phyloP scores from a whole-genome alignment of 2,113 vertebrate genomes.

The Bambusicola thoracicus region DNA sequence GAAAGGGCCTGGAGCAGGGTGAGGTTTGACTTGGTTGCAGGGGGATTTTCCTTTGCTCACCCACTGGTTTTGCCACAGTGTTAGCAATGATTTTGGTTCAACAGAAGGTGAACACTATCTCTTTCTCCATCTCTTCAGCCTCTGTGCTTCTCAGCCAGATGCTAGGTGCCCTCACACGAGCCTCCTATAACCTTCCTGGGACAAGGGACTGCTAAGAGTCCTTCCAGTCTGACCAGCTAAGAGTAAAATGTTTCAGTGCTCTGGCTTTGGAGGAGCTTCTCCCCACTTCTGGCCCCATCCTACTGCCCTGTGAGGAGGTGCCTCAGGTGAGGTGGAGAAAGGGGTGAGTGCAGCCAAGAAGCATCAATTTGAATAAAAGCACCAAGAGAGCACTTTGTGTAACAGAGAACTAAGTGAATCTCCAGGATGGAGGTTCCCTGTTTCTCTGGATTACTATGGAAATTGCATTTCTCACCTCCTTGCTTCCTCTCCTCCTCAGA shows the following conservation, averaged over 20 bases:
- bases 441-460: conserved; percentile 56
- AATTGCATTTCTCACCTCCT: conserved; percentile 9
- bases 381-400: background rate
- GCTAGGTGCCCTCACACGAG: background rate
- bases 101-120: conserved; percentile 65
- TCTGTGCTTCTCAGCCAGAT: background rate
- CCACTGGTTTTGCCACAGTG: conserved; percentile 6
- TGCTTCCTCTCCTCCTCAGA: background rate
- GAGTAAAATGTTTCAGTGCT: background rate
- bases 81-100: conserved; percentile 77
- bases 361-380: background rate
- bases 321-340: background rate
- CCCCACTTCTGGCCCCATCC: accelerated
- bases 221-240: no score
- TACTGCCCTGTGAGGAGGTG: accelerated
- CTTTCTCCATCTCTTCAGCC: conserved; percentile 19
- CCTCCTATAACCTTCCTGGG: background rate
- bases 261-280: background rate
- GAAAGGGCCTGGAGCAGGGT: background rate
- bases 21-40: background rate
- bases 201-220: background rate
- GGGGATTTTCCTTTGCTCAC: background rate
- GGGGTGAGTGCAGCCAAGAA: background rate
- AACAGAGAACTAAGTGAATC: conserved; percentile 8
- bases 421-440: background rate